Conservation (phyloP, 2,888 invertebrate genomes). For the Aphidius colemani region DNA sequence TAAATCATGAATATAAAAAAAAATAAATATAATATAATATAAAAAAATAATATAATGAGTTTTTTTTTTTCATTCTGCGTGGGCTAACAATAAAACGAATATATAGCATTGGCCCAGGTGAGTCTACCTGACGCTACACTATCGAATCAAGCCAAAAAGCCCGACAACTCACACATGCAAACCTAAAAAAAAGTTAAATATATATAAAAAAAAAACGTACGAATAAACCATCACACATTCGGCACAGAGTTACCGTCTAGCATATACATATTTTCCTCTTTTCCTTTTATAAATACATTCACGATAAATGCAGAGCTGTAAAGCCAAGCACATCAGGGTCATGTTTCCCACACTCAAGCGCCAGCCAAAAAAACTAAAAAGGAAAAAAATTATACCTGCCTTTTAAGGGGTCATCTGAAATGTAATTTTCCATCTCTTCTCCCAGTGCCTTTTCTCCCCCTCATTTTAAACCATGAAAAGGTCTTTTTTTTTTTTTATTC, state of each 20-base stretch:
- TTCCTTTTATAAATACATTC: slow-evolving; percentile 18
- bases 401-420: slow-evolving; percentile 26
- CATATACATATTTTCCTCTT: not conserved
- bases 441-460: too few relatives aligned
- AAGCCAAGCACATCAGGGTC: slow-evolving; percentile 20
- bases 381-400: slow-evolving; percentile 27
- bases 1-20: too few relatives aligned
- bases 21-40: too few relatives aligned
- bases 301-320: slow-evolving; percentile 15
- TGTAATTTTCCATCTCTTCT: slow-evolving; percentile 23
- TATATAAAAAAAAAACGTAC: too few relatives aligned
- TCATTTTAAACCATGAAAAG: too few relatives aligned
- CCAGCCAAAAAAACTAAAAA: slow-evolving; percentile 25
- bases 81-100: not conserved
- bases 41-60: not conserved
- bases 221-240: too few relatives aligned
- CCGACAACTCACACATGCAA: not conserved
- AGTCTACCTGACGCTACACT: slow-evolving; percentile 12
- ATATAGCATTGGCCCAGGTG: too few relatives aligned
- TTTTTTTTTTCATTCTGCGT: not conserved
- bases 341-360: slow-evolving; percentile 30
- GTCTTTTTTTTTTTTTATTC: not conserved
- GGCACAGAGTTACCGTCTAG: too few relatives aligned
- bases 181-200: slow-evolving; percentile 3
- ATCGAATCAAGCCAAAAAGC: slow-evolving; percentile 12